A percentile compares a stretch with the other conserved stretches of the same genome.
Conservation (phyloP, 2,888 invertebrate species). For the Tinea trinotella region DNA sequence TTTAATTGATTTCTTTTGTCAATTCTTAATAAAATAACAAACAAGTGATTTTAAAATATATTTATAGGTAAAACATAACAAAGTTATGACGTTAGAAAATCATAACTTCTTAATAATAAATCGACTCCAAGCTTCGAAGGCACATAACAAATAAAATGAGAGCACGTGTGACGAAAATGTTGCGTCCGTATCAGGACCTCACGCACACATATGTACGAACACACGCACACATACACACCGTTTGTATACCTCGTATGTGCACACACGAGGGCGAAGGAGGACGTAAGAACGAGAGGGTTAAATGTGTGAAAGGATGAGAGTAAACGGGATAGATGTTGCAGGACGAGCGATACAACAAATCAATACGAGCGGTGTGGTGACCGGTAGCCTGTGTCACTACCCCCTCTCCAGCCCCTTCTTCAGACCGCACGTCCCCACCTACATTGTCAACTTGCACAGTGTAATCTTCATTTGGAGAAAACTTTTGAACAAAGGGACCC, state of each 20-base stretch:
- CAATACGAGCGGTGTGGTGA: slow-evolving; percentile 74
- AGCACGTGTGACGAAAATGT: slow-evolving; percentile 32
- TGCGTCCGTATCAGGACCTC: slow-evolving; percentile 48
- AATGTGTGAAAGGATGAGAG: slow-evolving; percentile 29
- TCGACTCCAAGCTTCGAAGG: background rate
- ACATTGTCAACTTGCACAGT: slow-evolving; percentile 60
- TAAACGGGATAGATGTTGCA: slow-evolving; percentile 60
- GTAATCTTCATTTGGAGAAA: slow-evolving; percentile 14
- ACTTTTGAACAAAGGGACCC: slow-evolving; percentile 5
- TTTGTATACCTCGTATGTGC: slow-evolving; percentile 42
- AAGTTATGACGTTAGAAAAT: background rate
- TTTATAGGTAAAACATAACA: background rate
- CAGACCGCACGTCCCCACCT: slow-evolving; percentile 66
- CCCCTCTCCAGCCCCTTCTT: slow-evolving; percentile 34
- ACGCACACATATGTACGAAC: slow-evolving; percentile 50
- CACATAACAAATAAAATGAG: slow-evolving; percentile 19
- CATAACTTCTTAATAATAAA: no score
- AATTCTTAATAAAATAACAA: no score
- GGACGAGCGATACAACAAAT: slow-evolving; percentile 75
- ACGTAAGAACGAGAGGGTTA: slow-evolving; percentile 30
- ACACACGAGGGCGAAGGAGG: slow-evolving; percentile 48
- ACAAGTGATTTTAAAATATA: no score
- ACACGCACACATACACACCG: slow-evolving; percentile 31
- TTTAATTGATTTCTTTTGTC: no score
- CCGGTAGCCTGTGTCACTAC: slow-evolving; percentile 72